A percentile compares a stretch with the other conserved stretches of the same genome.
Evolutionary conservation across 2,888 invertebrate genomes (phyloP).

Genomic region (Oscheius sp.): DNA sequence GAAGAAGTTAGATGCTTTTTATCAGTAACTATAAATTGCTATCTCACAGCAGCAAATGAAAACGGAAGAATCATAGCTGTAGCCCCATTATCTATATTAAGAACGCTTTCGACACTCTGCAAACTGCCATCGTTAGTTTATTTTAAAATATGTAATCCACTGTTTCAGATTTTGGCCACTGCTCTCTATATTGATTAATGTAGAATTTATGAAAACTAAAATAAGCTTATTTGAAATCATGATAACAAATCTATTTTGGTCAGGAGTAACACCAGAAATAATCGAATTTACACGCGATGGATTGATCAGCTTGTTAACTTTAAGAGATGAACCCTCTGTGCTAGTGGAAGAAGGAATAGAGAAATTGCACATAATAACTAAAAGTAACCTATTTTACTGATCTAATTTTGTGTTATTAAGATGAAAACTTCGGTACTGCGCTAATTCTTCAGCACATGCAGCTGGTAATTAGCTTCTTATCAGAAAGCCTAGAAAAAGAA

Average conservation of each 20-base stretch:
- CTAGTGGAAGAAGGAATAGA: background rate
- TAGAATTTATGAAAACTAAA: background rate
- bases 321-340: constrained; percentile 43
- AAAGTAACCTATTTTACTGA: background rate
- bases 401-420: constrained; percentile 11
- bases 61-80: background rate
- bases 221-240: constrained; percentile 36
- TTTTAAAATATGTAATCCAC: background rate
- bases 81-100: background rate
- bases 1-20: background rate
- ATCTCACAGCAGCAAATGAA: background rate
- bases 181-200: background rate
- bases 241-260: constrained; percentile 43
- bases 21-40: background rate
- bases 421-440: constrained; percentile 49
- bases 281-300: constrained; percentile 38
- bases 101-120: background rate
- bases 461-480: constrained; percentile 52
- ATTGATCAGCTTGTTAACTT: constrained; percentile 48
- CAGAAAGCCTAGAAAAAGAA: constrained; percentile 40
- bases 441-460: constrained; percentile 47
- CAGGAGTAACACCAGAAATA: constrained; percentile 37
- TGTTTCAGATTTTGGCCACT: constrained; percentile 3
- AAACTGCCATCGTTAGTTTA: constrained; percentile 16
- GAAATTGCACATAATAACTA: background rate